Evolutionary conservation across 2,113 vertebrate species (phyloP).

Genomic region (Dicaeum eximium): DNA sequence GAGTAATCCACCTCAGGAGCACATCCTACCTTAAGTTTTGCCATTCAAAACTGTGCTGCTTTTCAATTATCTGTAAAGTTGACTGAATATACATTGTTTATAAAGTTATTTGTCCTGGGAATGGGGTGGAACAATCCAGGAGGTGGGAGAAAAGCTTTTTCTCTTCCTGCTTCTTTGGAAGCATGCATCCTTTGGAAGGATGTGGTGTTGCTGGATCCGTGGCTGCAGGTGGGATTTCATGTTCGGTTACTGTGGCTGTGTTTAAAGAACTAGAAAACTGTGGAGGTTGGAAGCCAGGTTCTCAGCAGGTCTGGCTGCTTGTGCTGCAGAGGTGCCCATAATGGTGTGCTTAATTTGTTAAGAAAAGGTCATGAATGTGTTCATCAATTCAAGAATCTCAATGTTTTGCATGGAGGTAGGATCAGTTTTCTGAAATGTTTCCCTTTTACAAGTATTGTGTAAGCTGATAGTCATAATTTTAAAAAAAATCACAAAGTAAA

Average conservation of each 20-base stretch:
- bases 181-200: too few species aligned
- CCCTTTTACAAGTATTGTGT: neutral
- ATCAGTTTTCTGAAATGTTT: neutral
- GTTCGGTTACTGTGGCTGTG: neutral
- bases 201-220: neutral
- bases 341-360: neutral
- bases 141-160: neutral
- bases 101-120: neutral
- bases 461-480: neutral
- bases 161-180: neutral
- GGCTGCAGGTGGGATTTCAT: neutral
- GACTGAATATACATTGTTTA: accelerated
- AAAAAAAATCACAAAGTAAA: neutral
- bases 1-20: neutral
- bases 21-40: neutral
- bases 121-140: neutral
- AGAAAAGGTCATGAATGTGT: neutral
- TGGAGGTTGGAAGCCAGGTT: accelerated
- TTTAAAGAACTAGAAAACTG: neutral
- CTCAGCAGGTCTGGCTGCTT: neutral
- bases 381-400: neutral
- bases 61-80: neutral
- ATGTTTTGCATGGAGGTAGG: neutral
- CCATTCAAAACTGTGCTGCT: neutral
- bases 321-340: neutral